Base-by-base conservation (phyloP, 2,888 invertebrate genomes). In the Cheilosia impressa region DNA sequence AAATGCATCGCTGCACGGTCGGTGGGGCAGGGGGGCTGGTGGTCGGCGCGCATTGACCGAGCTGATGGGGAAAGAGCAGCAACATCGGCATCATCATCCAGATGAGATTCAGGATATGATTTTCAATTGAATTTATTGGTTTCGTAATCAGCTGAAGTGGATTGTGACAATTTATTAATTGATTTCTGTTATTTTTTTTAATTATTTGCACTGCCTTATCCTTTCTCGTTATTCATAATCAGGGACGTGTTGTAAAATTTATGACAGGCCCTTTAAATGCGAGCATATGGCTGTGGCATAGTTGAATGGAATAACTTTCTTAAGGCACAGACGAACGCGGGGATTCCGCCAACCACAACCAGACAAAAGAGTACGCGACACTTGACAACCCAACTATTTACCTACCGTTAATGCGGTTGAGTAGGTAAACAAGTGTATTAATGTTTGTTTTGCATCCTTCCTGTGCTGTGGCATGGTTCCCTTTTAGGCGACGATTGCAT, bases 91-190 rank as follows among this genome's bases (percentile, higher is more conserved):
- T 9, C 52, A 24, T 27, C 41, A 22, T 45, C 38, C 57, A 81
- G 78, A 73, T 83, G 78, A 66, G 43, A 78, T 68, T 68, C 83
- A 57, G 73, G 72, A 78, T 83, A 73, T 73, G 83, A 83, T 52
- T 83, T 76, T 78, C 47, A 60, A 83, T 83, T 73, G 73, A 73
- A 83, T 83, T 83, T 83, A 83, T 79, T 83, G 83, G 66, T 83
- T 73, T 83, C 78, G 83, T 83, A 79, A 83, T 83, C 78, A 83
- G 79, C 47, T 68, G 83, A 79, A 79, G 79, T 78, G 79, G 34
- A 79, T 73, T 79, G 83, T 73, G 79, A 83, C 73, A 83, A 83
- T 83, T 83, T 83, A 83, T 83, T 83, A 83, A 83, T 83, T 79
- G 83, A 79, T 69, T 83, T 83, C 27, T 5, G 2, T 50, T 24